A percentile compares a stretch with the other conserved stretches of the same genome.
These are phyloP conservation scores for Drosophila austrosaltans DNA, from an alignment of 2,888 invertebrate genomes.

Conservation along the genomic window DNA sequence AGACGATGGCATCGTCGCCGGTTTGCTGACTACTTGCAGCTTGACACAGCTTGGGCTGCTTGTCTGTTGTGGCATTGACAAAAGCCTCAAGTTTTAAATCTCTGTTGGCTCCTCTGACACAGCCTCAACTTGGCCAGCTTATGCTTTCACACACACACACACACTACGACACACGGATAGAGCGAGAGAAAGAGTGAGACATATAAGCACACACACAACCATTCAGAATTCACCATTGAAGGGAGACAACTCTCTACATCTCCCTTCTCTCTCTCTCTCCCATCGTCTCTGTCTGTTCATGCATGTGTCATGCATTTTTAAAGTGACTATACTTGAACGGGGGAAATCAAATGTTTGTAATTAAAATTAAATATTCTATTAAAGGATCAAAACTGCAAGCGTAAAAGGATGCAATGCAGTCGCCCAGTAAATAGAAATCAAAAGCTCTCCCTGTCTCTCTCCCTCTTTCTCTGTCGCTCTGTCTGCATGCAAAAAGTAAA, in stretches of 20 bases:
- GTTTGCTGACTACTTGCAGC: conserved; percentile 6
- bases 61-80: conserved; percentile 49
- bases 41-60: conserved; percentile 19
- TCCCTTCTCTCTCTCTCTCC: no score
- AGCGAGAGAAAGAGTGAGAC: no score
- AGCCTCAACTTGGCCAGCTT: conserved; percentile 64
- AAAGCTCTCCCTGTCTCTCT: conserved; percentile 43
- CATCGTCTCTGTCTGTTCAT: background rate
- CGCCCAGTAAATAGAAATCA: conserved; percentile 75
- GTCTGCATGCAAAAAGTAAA: conserved; percentile 47
- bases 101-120: conserved; percentile 43
- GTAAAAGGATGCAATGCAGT: conserved; percentile 67
- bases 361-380: conserved; percentile 79
- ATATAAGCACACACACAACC: conserved; percentile 32
- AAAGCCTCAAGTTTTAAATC: conserved; percentile 51
- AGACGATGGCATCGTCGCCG: conserved; percentile 15
- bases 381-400: conserved; percentile 78
- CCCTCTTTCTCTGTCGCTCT: conserved; percentile 20
- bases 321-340: conserved; percentile 67
- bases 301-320: conserved; percentile 70
- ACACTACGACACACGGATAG: conserved; percentile 53
- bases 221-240: conserved; percentile 9
- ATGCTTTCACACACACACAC: conserved; percentile 60
- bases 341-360: conserved; percentile 79
- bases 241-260: background rate